Conservation (phyloP, 1,140 invertebrate species). For the Nilaparvata lugens region DNA sequence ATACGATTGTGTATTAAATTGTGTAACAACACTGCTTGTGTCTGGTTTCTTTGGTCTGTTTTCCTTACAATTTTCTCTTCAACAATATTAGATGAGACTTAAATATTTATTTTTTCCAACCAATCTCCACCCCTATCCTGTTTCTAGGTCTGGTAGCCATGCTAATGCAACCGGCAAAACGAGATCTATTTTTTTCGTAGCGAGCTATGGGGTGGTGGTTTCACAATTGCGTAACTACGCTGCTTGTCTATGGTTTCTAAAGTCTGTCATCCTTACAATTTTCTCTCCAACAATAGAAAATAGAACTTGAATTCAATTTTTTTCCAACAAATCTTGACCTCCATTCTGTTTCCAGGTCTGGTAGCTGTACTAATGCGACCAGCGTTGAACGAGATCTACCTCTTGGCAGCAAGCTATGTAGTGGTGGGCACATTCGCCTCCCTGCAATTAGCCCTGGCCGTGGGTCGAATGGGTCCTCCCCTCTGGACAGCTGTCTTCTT, state of each 20-base stretch:
- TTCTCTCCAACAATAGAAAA: background rate
- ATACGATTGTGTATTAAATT: no score
- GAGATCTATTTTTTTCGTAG: constrained; percentile 74
- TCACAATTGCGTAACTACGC: no score
- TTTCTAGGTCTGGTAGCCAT: constrained; percentile 54
- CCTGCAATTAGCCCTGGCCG: constrained; percentile 47
- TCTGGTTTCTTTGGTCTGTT: no score
- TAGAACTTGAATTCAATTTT: background rate
- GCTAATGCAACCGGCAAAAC: constrained; percentile 67
- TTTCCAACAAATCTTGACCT: no score
- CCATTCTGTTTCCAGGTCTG: constrained; percentile 43
- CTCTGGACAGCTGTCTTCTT: constrained; percentile 49
- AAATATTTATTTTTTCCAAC: no score
- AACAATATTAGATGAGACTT: no score
- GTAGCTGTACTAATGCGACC: constrained; percentile 65
- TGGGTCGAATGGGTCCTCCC: constrained; percentile 32
- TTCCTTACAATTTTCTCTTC: no score
- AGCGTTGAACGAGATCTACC: constrained; percentile 78
- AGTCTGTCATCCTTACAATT: background rate
- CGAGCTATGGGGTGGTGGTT: constrained; percentile 70
- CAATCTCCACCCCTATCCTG: no score
- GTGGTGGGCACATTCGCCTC: constrained; percentile 61
- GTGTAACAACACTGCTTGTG: no score
- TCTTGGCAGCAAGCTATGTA: constrained; percentile 72
- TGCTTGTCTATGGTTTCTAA: no score